Conservation (phyloP, 2,888 invertebrate genomes). For the Agrotis segetum region DNA sequence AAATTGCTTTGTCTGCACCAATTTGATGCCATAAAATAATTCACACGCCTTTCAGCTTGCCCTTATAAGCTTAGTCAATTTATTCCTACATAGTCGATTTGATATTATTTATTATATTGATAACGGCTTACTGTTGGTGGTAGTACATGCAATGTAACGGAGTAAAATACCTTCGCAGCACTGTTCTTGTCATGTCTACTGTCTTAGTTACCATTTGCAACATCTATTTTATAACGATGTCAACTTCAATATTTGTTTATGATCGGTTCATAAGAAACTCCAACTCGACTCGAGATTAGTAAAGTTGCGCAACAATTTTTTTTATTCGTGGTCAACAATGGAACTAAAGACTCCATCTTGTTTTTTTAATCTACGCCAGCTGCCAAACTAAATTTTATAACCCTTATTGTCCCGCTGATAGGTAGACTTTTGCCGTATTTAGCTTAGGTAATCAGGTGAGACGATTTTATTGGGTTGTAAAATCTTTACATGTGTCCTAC, state of each 20-base stretch:
- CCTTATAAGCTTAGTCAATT: constrained; percentile 58
- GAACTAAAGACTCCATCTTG: neutral
- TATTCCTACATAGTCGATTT: constrained; percentile 68
- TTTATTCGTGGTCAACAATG: neutral
- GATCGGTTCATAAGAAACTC: constrained; percentile 31
- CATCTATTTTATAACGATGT: constrained; percentile 76
- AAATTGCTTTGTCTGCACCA: constrained; percentile 42
- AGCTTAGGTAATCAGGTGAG: too few species aligned
- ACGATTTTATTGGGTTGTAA: too few species aligned
- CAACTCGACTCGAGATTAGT: neutral
- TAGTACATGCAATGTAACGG: constrained; percentile 79
- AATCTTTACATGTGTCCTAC: too few species aligned
- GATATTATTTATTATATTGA: constrained; percentile 73
- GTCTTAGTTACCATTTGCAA: constrained; percentile 77
- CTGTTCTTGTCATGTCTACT: constrained; percentile 82
- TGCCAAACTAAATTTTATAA: too few species aligned
- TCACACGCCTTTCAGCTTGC: constrained; percentile 39
- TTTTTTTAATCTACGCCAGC: neutral
- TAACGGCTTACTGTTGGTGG: constrained; percentile 71
- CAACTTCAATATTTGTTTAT: constrained; percentile 48
- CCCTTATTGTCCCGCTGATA: too few species aligned
- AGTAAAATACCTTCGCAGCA: constrained; percentile 79
- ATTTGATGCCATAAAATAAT: constrained; percentile 41
- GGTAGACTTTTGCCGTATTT: too few species aligned
- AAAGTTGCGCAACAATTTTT: neutral